Conservation (phyloP, 2,113 vertebrate genomes). For the Dipodomys stephensi region DNA sequence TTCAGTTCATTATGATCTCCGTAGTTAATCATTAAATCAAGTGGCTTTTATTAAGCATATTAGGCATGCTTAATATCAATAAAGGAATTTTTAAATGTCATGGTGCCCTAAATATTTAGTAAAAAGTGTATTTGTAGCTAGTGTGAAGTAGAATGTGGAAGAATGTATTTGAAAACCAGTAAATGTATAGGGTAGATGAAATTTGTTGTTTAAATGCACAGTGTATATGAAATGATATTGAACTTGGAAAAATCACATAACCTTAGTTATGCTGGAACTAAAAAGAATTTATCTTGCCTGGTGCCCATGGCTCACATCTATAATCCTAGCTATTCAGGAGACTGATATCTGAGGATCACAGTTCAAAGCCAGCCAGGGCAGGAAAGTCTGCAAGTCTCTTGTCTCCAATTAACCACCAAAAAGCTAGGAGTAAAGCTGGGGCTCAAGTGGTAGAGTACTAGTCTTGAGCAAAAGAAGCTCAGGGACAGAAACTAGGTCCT, state of each 20-base stretch:
- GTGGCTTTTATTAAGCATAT: conserved; percentile 71
- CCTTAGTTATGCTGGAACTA: background rate
- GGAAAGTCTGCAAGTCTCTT: too few relatives aligned
- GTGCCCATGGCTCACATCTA: too few relatives aligned
- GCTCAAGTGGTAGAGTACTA: too few relatives aligned
- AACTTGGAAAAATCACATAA: conserved; percentile 13
- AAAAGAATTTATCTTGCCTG: too few relatives aligned
- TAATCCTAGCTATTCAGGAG: too few relatives aligned
- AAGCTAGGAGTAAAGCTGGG: too few relatives aligned
- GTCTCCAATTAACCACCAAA: too few relatives aligned
- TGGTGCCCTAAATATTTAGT: conserved; percentile 64
- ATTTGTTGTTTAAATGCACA: conserved; percentile 36
- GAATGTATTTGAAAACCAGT: conserved; percentile 75
- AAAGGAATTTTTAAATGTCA: conserved; percentile 54
- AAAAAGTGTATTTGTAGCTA: conserved; percentile 71
- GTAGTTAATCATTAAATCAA: conserved; percentile 79
- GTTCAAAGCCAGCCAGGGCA: too few relatives aligned
- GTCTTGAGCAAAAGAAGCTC: too few relatives aligned
- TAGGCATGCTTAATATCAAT: conserved; percentile 16
- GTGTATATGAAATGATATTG: background rate
- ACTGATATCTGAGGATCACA: too few relatives aligned
- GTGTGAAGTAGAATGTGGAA: conserved; percentile 60
- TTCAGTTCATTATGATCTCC: conserved; percentile 71
- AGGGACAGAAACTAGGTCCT: too few relatives aligned
- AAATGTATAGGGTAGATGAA: conserved; percentile 66